phyloP scores from a whole-genome alignment of 2,888 invertebrate genomes.

The Parnassius orleans region DNA sequence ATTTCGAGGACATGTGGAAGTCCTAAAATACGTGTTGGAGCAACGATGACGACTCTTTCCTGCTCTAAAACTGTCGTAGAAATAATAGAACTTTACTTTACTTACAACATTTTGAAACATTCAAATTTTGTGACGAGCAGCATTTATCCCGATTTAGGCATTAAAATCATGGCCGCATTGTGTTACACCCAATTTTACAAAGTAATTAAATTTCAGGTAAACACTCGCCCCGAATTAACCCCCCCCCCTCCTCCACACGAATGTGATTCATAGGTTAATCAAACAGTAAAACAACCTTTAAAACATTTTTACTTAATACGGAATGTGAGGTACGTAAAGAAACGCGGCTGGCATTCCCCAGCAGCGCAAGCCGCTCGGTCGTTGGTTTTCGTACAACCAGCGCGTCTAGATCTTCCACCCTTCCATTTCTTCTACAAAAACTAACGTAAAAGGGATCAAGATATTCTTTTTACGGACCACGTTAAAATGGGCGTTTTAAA shows the following conservation, averaged over 20 bases:
- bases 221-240: constrained; percentile 2
- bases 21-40: too few species aligned
- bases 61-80: too few species aligned
- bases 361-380: constrained; percentile 31
- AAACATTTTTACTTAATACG: constrained; percentile 32
- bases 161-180: background rate
- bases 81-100: too few species aligned
- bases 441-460: constrained; percentile 23
- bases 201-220: constrained; percentile 21
- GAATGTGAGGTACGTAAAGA: constrained; percentile 34
- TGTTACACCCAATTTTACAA: constrained; percentile 1
- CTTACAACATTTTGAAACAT: too few species aligned
- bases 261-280: constrained; percentile 28
- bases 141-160: background rate
- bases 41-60: too few species aligned
- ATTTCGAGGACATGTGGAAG: too few species aligned
- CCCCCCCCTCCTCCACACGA: constrained; percentile 1
- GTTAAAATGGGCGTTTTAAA: constrained; percentile 29
- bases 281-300: constrained; percentile 22
- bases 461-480: constrained; percentile 28
- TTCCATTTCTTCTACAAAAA: constrained; percentile 18
- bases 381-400: constrained; percentile 30
- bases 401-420: constrained; percentile 28
- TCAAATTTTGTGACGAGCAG: too few species aligned
- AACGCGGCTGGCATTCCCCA: constrained; percentile 35